phyloP scores from a whole-genome alignment of 2,797 vertebrate species.

The Siniperca scherzeri region DNA sequence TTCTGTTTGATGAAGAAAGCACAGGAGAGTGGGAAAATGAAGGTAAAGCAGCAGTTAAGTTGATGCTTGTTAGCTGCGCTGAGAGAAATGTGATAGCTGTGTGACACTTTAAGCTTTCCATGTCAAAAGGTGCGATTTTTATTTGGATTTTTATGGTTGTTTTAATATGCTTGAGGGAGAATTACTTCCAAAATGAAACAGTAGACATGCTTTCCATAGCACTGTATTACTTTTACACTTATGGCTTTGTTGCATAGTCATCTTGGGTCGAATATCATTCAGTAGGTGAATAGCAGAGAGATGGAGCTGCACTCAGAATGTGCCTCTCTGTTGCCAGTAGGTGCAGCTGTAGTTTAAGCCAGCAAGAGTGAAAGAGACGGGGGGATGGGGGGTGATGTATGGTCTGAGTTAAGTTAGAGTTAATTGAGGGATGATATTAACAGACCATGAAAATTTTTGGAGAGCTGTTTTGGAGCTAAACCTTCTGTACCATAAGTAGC shows the following conservation, averaged over 20 bases:
- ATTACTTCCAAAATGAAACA: constrained; percentile 24
- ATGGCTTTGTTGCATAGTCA: not conserved
- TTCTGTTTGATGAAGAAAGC: constrained; percentile 57
- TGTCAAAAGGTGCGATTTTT: constrained; percentile 41
- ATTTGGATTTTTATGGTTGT: constrained; percentile 31
- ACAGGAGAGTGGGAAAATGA: constrained; percentile 49
- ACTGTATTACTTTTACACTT: constrained; percentile 12
- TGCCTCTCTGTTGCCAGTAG: constrained; percentile 77
- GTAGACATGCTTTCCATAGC: constrained; percentile 9
- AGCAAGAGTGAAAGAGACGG: constrained; percentile 44
- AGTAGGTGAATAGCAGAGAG: constrained; percentile 7
- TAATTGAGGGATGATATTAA: constrained; percentile 72
- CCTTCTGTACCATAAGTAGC: constrained; percentile 50
- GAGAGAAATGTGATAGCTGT: constrained; percentile 71
- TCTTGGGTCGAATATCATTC: constrained; percentile 14
- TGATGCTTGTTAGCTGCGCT: constrained; percentile 56
- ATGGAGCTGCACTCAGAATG: constrained; percentile 20
- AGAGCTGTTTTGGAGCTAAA: constrained; percentile 53
- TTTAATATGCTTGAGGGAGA: constrained; percentile 20
- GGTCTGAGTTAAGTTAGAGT: constrained; percentile 62
- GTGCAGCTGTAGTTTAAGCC: constrained; percentile 83
- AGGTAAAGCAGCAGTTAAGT: constrained; percentile 58
- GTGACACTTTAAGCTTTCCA: constrained; percentile 38
- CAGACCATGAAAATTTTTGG: constrained; percentile 72
- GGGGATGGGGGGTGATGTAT: constrained; percentile 22